phyloP scores from a whole-genome alignment of 2,797 vertebrate genomes.

The Lemur catta region DNA sequence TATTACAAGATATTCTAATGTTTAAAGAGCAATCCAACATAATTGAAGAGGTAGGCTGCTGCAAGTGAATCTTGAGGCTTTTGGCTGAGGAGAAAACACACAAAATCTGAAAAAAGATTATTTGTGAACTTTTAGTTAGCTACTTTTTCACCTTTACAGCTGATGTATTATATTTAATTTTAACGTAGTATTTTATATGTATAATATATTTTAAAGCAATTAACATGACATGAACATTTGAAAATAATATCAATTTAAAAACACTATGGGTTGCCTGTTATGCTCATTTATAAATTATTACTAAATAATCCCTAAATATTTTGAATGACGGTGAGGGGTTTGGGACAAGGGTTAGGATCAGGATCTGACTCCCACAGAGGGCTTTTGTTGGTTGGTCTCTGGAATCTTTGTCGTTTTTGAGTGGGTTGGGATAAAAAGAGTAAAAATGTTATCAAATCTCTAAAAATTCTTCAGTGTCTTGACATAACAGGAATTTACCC shows the following conservation, averaged over 20 bases:
- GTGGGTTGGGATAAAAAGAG: neutral
- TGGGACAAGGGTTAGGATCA: neutral
- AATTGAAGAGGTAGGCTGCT: conserved; percentile 62
- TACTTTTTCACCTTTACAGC: conserved; percentile 51
- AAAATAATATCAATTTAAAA: conserved; percentile 44
- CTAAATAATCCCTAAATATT: conserved; percentile 27
- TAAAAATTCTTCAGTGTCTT: neutral
- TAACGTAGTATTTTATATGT: conserved; percentile 76
- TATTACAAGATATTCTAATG: conserved; percentile 75
- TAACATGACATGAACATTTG: conserved; percentile 60
- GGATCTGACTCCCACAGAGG: neutral
- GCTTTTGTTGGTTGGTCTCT: neutral
- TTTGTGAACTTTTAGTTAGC: conserved; percentile 59
- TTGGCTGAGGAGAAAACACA: conserved; percentile 76
- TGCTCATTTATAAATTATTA: conserved; percentile 35
- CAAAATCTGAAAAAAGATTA: conserved; percentile 61
- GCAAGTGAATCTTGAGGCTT: conserved; percentile 80
- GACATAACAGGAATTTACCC: neutral
- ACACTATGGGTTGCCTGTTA: neutral
- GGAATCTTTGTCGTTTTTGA: conserved; percentile 11
- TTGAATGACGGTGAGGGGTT: neutral
- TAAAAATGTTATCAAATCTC: conserved; percentile 18
- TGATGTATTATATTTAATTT: conserved; percentile 65
- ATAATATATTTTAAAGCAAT: conserved; percentile 70
- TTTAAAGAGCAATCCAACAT: conserved; percentile 73